phyloP scores from a whole-genome alignment of 2,797 vertebrate species.

The Lacerta bilineata region DNA sequence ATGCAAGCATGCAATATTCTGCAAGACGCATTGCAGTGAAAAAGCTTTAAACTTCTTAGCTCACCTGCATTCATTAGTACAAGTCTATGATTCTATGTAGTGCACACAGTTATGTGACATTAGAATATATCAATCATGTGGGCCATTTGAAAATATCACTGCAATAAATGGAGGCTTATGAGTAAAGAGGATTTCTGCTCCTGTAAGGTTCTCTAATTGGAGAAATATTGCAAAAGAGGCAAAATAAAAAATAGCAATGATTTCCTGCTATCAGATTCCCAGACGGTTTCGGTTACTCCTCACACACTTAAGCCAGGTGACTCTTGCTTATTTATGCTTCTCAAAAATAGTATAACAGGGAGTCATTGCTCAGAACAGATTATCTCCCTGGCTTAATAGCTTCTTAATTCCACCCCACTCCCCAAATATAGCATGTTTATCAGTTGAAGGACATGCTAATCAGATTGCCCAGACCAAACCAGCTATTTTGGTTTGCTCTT shows the following conservation, averaged over 20 bases:
- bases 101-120: too few species aligned
- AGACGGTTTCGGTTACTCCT: constrained; percentile 60
- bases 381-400: constrained; percentile 73
- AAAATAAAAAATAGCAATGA: constrained; percentile 69
- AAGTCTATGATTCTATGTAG: too few species aligned
- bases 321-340: constrained; percentile 38
- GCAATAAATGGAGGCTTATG: constrained; percentile 29
- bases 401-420: constrained; percentile 59
- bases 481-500: constrained; percentile 38
- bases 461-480: constrained; percentile 40
- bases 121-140: background rate
- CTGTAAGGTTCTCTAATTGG: constrained; percentile 73
- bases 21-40: background rate
- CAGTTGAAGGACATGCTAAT: constrained; percentile 58
- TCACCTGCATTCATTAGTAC: background rate
- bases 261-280: constrained; percentile 74
- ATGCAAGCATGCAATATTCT: background rate
- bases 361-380: constrained; percentile 67
- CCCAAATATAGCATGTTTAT: constrained; percentile 66
- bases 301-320: constrained; percentile 63
- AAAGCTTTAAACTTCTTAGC: too few species aligned
- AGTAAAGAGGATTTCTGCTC: constrained; percentile 68
- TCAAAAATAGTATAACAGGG: constrained; percentile 64
- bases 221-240: background rate
- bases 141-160: background rate